phyloP scores from a whole-genome alignment of 2,113 vertebrate genomes.

The Amphiprion ocellaris region DNA sequence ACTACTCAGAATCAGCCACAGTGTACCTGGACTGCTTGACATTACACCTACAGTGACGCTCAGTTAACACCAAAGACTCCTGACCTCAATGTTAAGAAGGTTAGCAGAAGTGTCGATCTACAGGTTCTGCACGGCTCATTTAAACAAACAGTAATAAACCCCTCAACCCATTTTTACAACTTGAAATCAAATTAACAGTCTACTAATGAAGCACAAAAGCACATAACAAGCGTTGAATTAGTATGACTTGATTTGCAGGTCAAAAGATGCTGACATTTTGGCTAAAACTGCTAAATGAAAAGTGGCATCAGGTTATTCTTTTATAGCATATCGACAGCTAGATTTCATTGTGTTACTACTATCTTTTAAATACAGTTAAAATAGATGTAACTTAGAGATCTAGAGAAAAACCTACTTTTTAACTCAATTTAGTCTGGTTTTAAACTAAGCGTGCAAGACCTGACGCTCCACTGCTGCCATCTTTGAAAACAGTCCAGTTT shows the following conservation, averaged over 20 bases:
- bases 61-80: not conserved
- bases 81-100: not conserved
- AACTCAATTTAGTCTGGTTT: not conserved
- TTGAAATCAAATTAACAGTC: not conserved
- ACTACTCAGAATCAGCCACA: not conserved
- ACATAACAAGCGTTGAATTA: not conserved
- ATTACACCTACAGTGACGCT: not conserved
- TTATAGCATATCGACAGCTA: not conserved
- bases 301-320: not conserved
- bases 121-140: not conserved
- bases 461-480: conserved; percentile 22
- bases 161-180: not conserved
- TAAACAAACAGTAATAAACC: not conserved
- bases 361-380: not conserved
- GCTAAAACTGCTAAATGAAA: not conserved
- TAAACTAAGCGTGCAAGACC: not conserved
- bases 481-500: conserved; percentile 16
- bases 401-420: too few relatives aligned
- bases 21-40: not conserved
- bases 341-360: not conserved
- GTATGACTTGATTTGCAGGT: not conserved
- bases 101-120: too few relatives aligned
- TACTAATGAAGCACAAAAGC: not conserved
- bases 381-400: too few relatives aligned
- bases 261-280: not conserved